phyloP scores from a whole-genome alignment of 1,140 invertebrate species.

The Drosophila mojavensis region DNA sequence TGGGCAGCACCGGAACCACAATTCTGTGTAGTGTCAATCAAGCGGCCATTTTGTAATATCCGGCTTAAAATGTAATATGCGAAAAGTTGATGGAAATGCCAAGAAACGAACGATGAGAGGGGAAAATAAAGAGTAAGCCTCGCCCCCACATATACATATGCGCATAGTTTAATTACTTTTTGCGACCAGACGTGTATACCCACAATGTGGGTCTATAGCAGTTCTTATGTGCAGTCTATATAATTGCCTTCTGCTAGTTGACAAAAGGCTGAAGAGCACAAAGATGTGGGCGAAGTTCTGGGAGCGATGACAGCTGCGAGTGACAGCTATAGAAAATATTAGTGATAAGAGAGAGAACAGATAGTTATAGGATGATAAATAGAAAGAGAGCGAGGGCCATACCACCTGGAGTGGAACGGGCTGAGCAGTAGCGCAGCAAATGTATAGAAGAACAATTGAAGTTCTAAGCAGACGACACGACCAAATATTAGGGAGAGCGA shows the following conservation, averaged over 20 bases:
- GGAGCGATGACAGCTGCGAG: constrained; percentile 14
- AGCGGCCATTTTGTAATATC: constrained; percentile 73
- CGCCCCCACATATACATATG: constrained; percentile 16
- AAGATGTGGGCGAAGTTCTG: neutral
- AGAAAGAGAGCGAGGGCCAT: neutral
- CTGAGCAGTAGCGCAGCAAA: constrained; percentile 9
- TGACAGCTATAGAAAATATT: constrained; percentile 40
- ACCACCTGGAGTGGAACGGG: constrained; percentile 17
- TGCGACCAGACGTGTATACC: constrained; percentile 2
- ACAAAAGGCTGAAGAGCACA: constrained; percentile 33
- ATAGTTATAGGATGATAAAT: constrained; percentile 14
- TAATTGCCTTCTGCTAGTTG: constrained; percentile 29
- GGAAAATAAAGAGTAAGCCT: neutral
- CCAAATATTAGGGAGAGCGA: neutral
- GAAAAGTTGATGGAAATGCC: constrained; percentile 53
- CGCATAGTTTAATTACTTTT: constrained; percentile 62
- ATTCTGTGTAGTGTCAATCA: constrained; percentile 64
- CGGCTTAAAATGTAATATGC: constrained; percentile 77
- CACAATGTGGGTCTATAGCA: neutral
- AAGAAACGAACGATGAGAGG: constrained; percentile 11
- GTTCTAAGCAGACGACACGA: constrained; percentile 68
- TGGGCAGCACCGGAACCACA: constrained; percentile 4
- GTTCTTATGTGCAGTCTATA: constrained; percentile 8
- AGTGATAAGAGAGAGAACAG: constrained; percentile 43
- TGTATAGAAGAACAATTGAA: constrained; percentile 63